Evolutionary conservation across 2,888 invertebrate genomes (phyloP).

Genomic region (Gandaritis pyraliata): DNA sequence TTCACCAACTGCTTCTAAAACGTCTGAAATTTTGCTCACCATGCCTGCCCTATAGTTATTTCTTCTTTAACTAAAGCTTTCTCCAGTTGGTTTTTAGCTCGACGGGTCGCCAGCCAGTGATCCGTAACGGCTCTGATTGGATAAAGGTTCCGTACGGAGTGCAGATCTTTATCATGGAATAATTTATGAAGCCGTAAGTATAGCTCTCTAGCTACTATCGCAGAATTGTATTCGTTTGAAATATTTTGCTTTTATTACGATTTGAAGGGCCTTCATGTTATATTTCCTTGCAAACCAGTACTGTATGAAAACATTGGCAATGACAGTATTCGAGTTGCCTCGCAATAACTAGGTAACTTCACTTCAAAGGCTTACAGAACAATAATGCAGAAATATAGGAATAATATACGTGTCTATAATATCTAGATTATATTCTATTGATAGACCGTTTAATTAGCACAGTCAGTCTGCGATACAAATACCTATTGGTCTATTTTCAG

Average conservation of each 20-base stretch:
- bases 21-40: not conserved
- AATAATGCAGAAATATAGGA: too few species aligned
- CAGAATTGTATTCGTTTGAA: conserved; percentile 22
- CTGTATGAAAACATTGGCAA: too few species aligned
- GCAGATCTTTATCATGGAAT: conserved; percentile 52
- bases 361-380: too few species aligned
- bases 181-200: conserved; percentile 56
- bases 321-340: too few species aligned
- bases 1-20: not conserved
- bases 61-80: conserved; percentile 44
- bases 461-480: conserved; percentile 29
- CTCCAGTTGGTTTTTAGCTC: conserved; percentile 60
- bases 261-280: not conserved
- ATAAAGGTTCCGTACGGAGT: conserved; percentile 63
- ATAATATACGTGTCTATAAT: not conserved
- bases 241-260: conserved; percentile 30
- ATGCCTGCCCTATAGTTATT: conserved; percentile 3
- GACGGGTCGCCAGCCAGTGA: conserved; percentile 54
- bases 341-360: too few species aligned
- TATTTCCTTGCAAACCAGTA: not conserved
- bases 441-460: conserved; percentile 26
- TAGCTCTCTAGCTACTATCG: conserved; percentile 20
- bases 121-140: conserved; percentile 70
- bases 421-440: conserved; percentile 18
- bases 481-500: conserved; percentile 20